phyloP scores from a whole-genome alignment of 2,113 vertebrate species.

The Muntiacus reevesi region DNA sequence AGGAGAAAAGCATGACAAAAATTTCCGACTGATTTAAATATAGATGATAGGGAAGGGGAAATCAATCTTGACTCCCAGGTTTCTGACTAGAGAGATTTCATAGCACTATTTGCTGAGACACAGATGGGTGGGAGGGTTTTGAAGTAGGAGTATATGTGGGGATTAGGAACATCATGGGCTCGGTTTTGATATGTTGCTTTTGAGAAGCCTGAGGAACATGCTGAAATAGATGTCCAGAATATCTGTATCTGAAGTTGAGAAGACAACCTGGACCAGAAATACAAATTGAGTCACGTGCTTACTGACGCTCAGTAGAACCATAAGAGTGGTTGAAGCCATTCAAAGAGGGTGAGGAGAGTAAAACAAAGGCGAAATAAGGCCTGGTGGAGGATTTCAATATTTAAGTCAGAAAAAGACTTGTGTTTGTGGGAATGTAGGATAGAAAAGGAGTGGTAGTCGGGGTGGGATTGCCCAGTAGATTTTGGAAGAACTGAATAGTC shows the following conservation, averaged over 20 bases:
- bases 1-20: not conserved
- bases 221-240: not conserved
- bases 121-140: not conserved
- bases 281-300: not conserved
- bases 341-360: not conserved
- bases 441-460: not conserved
- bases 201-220: not conserved
- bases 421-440: not conserved
- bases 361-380: not conserved
- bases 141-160: not conserved
- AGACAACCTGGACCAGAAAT: not conserved
- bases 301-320: not conserved
- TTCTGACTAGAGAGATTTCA: not conserved
- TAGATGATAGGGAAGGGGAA: not conserved
- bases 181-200: not conserved
- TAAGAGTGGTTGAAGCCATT: not conserved
- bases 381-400: not conserved
- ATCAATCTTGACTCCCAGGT: not conserved
- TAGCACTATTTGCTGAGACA: not conserved
- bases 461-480: not conserved
- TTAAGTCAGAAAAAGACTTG: not conserved
- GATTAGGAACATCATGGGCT: not conserved
- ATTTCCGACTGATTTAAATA: constrained; percentile 7
- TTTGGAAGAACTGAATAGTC: not conserved
- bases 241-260: not conserved